Percentiles rank a stretch among this genome's conserved stretches.
phyloP scores from a whole-genome alignment of 2,113 vertebrate genomes.

The Actenoides hombroni region DNA sequence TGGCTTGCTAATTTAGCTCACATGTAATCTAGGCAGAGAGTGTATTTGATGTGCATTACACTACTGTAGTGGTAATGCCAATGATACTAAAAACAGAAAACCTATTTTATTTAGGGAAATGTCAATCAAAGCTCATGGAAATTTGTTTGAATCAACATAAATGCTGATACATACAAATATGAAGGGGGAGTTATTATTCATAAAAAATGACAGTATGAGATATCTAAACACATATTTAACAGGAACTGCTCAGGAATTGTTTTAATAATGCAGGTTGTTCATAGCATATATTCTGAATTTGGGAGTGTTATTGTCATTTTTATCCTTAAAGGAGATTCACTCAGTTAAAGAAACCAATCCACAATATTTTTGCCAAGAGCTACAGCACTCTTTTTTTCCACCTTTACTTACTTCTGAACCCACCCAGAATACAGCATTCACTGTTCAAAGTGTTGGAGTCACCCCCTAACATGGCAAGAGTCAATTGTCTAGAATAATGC shows the following conservation, averaged over 20 bases:
- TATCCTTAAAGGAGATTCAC: neutral
- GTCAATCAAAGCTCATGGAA: neutral
- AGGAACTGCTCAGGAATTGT: neutral
- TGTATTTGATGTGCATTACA: neutral
- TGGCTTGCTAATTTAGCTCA: neutral
- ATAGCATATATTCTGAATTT: neutral
- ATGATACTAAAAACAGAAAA: neutral
- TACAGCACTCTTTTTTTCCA: neutral
- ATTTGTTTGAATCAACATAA: neutral
- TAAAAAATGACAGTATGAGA: neutral
- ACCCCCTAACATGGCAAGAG: fast-evolving
- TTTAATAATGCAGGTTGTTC: neutral
- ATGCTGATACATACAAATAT: neutral
- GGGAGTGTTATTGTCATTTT: fast-evolving
- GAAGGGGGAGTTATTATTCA: neutral
- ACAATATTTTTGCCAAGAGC: neutral
- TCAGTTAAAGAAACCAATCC: neutral
- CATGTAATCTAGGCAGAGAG: neutral
- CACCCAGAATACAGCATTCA: neutral
- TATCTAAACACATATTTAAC: neutral
- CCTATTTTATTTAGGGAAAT: neutral
- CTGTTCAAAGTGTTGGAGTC: neutral
- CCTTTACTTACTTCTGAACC: neutral
- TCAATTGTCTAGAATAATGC: neutral
- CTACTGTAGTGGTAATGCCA: neutral